Evolutionary conservation across 2,113 vertebrate genomes (phyloP), one percentile per base, ranked within the genome.

Genomic region (Hemibates koningsi): DNA sequence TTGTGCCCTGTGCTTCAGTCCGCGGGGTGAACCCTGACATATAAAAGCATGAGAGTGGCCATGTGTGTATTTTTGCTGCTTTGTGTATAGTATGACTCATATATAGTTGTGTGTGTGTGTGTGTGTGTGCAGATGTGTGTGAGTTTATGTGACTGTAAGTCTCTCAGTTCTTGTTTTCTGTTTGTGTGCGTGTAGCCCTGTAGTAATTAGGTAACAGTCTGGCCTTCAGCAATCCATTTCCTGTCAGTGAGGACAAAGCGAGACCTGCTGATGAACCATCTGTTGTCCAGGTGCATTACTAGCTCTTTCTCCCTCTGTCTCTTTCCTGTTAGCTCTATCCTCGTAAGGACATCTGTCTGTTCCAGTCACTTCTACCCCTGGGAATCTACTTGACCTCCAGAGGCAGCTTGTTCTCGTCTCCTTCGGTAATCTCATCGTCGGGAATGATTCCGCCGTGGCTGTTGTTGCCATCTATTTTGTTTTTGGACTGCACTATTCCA

Each of bases 211-310:
- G 91, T 89, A 91, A 90, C 87, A 88, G 81, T 94, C 82, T 93
- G 94, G 84, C 85, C 91, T 91, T 89, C 91, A 88, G 93, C 53
- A 79, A 94, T 94, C 90, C 87, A 92, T 93, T 95, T 95, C 93
- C 94, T 95, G 93, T 92, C 91, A 87, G 86, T 19, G 90, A 87
- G 90, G 93, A 92, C 91, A 89, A 91, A 94, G 79, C 81, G 81
- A 90, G 92, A 93, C 93, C 92, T 94, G 93, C 94, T 91, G 95
- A 93, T 90, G 91, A 85, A 91, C 95, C 93, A 95, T 95, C 95
- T 95, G 95, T 68, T 93, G 91, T 85, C 83, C 94, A 94, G 91
- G 92, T 94, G 93, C 80, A 84, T 91, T 61, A 54, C 79, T n/a
- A 3, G n/a, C 56, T 19, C 71, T 38, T 36, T 79, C 7, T 24